A percentile compares a stretch with the other conserved stretches of the same genome.
phyloP scores from a whole-genome alignment of 2,797 vertebrate genomes.

The Pampus argenteus region DNA sequence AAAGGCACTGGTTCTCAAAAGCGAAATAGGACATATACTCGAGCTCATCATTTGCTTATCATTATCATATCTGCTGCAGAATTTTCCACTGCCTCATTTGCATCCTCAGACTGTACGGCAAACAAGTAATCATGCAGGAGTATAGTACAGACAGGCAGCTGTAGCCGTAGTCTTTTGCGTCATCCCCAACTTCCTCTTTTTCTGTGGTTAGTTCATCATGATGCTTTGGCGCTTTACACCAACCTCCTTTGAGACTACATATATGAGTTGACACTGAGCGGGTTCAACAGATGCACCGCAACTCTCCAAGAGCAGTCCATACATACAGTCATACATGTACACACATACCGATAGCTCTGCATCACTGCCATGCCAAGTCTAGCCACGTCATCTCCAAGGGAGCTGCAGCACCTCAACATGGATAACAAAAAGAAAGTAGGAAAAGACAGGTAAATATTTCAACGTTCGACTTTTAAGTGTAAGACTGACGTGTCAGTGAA shows the following conservation, averaged over 20 bases:
- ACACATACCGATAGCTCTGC: not conserved
- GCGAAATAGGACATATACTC: conserved; percentile 20
- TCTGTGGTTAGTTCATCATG: conserved; percentile 72
- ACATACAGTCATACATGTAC: not conserved
- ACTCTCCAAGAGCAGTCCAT: conserved; percentile 9
- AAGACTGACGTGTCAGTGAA: conserved; percentile 14
- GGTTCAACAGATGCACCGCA: conserved; percentile 28
- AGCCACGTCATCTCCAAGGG: conserved; percentile 47
- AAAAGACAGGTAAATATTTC: conserved; percentile 66
- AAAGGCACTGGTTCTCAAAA: not conserved
- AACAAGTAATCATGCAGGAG: conserved; percentile 42
- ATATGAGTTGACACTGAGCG: conserved; percentile 30
- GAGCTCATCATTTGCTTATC: conserved; percentile 77
- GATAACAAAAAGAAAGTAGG: conserved; percentile 69
- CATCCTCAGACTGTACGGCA: conserved; percentile 68
- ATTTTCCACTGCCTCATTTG: conserved; percentile 81
- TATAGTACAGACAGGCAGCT: conserved; percentile 34
- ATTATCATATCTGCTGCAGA: conserved; percentile 79
- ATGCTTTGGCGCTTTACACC: conserved; percentile 59
- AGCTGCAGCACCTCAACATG: conserved; percentile 70
- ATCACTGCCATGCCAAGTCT: conserved; percentile 71
- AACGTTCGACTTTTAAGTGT: not conserved
- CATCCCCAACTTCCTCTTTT: conserved; percentile 83
- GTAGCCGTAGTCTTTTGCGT: conserved; percentile 61
- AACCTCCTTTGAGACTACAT: conserved; percentile 16